phyloP scores from a whole-genome alignment of 2,888 invertebrate species.

The Junonia oenone region DNA sequence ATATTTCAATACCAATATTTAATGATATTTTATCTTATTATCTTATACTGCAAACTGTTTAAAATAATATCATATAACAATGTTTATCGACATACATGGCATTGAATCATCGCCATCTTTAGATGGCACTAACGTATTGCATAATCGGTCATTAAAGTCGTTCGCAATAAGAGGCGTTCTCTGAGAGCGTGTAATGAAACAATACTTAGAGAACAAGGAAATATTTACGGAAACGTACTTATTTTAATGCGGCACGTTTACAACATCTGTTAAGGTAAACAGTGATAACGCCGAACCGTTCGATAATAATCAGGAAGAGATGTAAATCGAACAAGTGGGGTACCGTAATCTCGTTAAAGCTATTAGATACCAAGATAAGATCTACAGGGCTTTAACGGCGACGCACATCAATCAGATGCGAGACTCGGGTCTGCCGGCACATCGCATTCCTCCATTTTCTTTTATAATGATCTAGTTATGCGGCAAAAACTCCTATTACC shows the following conservation, averaged over 20 bases:
- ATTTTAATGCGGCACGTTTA: slow-evolving; percentile 13
- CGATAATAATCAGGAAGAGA: slow-evolving; percentile 44
- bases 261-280: slow-evolving; percentile 13
- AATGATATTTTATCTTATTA: background rate
- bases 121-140: slow-evolving; percentile 50
- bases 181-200: slow-evolving; percentile 37
- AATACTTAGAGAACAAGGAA: slow-evolving; percentile 31
- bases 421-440: slow-evolving; percentile 39
- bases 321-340: slow-evolving; percentile 47
- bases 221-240: slow-evolving; percentile 27
- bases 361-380: slow-evolving; percentile 61
- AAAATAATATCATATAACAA: background rate
- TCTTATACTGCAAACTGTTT: background rate
- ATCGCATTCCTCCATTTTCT: slow-evolving; percentile 43
- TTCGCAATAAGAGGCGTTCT: slow-evolving; percentile 38
- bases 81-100: slow-evolving; percentile 35
- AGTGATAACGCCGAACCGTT: slow-evolving; percentile 29
- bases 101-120: slow-evolving; percentile 54
- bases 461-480: slow-evolving; percentile 38
- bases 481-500: slow-evolving; percentile 30
- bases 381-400: slow-evolving; percentile 55
- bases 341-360: slow-evolving; percentile 70
- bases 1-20: no score
- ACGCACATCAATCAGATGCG: slow-evolving; percentile 65
- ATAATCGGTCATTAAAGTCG: slow-evolving; percentile 59